A percentile compares a stretch with the other conserved stretches of the same genome.
These are phyloP conservation scores for Cheumatopsyche charites DNA, from an alignment of 1,140 invertebrate genomes.

Conservation along the genomic window DNA sequence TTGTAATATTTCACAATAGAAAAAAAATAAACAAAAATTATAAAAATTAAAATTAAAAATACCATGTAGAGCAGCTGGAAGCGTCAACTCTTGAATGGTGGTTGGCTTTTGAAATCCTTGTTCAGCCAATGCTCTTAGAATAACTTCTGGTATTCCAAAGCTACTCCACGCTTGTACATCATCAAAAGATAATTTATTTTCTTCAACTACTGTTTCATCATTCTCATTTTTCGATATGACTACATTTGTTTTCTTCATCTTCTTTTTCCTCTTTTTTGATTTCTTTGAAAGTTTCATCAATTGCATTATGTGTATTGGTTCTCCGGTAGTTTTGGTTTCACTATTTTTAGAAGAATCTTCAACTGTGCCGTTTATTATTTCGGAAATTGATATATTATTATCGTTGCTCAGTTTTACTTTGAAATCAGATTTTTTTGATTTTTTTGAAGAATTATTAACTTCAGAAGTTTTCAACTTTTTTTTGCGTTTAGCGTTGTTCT, in stretches of 20 bases:
- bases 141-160: conserved; percentile 70
- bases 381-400: too few relatives aligned
- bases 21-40: not conserved
- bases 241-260: conserved; percentile 42
- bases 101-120: conserved; percentile 83
- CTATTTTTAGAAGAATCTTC: too few relatives aligned
- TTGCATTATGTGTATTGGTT: not conserved
- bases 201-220: conserved; percentile 43
- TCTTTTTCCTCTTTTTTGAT: conserved; percentile 46
- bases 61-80: conserved; percentile 86
- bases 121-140: conserved; percentile 77
- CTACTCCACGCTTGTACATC: conserved; percentile 74
- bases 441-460: too few relatives aligned
- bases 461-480: too few relatives aligned
- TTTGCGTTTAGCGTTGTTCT: too few relatives aligned
- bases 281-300: conserved; percentile 33
- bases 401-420: too few relatives aligned
- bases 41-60: conserved; percentile 49
- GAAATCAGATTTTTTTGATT: too few relatives aligned
- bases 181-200: conserved; percentile 51
- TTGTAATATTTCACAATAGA: conserved; percentile 30
- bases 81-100: conserved; percentile 75
- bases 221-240: conserved; percentile 39
- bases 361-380: too few relatives aligned
- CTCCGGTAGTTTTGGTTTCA: not conserved